Evolutionary conservation across 2,113 vertebrate genomes (phyloP), one percentile per base, ranked within the genome.

Genomic region (Gallinago paraguaiae): DNA sequence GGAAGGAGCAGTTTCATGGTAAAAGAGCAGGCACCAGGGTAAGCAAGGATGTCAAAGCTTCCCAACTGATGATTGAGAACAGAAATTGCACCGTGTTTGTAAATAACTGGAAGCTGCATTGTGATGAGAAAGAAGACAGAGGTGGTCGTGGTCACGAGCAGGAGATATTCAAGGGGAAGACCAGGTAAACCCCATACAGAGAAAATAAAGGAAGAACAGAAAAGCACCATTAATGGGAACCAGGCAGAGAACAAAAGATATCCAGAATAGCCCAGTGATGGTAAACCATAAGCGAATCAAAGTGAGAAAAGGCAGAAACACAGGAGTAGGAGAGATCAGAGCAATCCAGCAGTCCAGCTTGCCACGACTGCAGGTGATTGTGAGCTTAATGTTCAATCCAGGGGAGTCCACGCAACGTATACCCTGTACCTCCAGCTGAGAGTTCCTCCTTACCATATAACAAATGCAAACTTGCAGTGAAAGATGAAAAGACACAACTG

Each of bases 171-270:
- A 53, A 84, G 25, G 33, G n/a, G 20, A 69, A 86, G 22, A 12
- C 6, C 35, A 64, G 10, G 28, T 82, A 9, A 9, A 1, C 4
- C 22, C 4, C 7, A 6, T 37, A 22, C 0, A 6, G 20, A 35
- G 43, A 50, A 83, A 80, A 70, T 22, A 48, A 68, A 19, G 35
- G 28, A 91, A 63, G 31, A 59, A 63, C 27, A 67, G 68, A 80
- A 53, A 86, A 77, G 2, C 23, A 50, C 11, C 23, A 8, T 33
- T 10, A 19, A 4, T 19, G 9, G 43, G 33, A 92, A 63, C 4
- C 13, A 82, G 63, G 15, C 22, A 31, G 24, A 45, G 90, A 57
- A 48, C 8, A 83, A 33, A 79, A 80, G 45, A 25, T 33, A 43
- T 2, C 78, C 20, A 80, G 43, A 80, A 61, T 35, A 72, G 31